Evolutionary conservation across 1,140 invertebrate species (phyloP), one percentile per base, ranked within the genome.

Genomic region (Drosophila parvula): DNA sequence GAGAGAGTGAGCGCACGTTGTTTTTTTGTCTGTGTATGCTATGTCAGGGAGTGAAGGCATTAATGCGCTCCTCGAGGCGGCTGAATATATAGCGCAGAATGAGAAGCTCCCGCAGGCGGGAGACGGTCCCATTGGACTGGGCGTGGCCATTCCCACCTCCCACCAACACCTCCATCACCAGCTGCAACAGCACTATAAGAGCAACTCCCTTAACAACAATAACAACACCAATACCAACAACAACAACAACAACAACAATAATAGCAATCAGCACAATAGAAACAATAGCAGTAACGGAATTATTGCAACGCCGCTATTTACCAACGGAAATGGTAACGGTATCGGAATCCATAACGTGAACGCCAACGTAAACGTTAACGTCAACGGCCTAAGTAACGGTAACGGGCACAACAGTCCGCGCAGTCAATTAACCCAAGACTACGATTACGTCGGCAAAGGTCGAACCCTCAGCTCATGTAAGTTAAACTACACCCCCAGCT

Each of bases 181-280:
- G 60, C 16, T 65, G 64, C 81, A 62, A 30, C 47, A 62, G 56
- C 56, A 53, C 16, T 53, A 22, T 38, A 76, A 44, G 34, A 62
- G 3, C 41, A 59, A 43, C 34, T 41, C 36, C 53, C 34, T 56
- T 16, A 59, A 22, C 27, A 67, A 30, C 40, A 68, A 28, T 40
- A 78, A 43, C 63, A 76, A 58, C 32, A 64, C 36, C 32, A 69
- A 40, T 12, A 53, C 11, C n/a, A 73, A 57, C 16, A 47, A 16
- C 34, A 47, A 12, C 44, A 78, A 43, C 5, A 43, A 3, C 32
- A 82, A 83, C 68, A 85, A 78, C 57, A 86, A 86, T 61, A 85
- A 67, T 50, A 50, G 74, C 27, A 85, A 82, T 50, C 81, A 85
- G 68, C 82, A 74, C 53, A 86, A 86, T 64, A 86, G 82, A 55